Evolutionary conservation across 1,140 invertebrate species (phyloP).

Genomic region (Euura saliciscinereae): DNA sequence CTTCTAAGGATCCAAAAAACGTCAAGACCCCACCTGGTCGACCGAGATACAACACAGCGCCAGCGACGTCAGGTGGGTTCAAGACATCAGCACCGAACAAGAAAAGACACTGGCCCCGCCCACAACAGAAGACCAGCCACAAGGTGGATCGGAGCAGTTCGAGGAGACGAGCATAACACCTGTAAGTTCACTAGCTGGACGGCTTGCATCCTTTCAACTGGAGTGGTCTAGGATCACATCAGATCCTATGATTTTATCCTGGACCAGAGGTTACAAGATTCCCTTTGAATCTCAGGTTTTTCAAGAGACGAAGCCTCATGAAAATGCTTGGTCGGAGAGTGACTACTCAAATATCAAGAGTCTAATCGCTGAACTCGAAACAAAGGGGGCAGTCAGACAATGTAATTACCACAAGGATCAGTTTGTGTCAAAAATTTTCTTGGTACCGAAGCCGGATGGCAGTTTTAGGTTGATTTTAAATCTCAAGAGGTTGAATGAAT

Average conservation of each 20-base stretch:
- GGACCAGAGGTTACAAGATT: slow-evolving; percentile 11
- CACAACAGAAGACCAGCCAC: neutral
- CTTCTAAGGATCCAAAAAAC: slow-evolving; percentile 7
- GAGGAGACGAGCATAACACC: neutral
- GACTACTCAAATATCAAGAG: slow-evolving; percentile 8
- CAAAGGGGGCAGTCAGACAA: neutral
- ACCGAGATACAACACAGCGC: neutral
- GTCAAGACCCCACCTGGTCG: neutral
- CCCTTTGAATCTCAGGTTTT: slow-evolving; percentile 8
- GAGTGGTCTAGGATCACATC: slow-evolving; percentile 9
- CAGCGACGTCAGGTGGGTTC: neutral
- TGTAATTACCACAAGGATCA: neutral
- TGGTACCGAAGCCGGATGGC: slow-evolving; percentile 14
- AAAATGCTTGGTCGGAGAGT: neutral
- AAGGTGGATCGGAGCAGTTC: neutral
- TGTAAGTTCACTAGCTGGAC: neutral
- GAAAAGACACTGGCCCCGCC: neutral
- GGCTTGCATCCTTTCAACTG: slow-evolving; percentile 3
- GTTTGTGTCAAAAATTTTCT: slow-evolving; percentile 22
- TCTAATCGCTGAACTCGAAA: neutral
- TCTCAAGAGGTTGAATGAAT: slow-evolving; percentile 23
- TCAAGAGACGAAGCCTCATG: neutral
- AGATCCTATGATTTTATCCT: neutral
- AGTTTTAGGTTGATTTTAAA: slow-evolving; percentile 27
- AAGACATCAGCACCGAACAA: neutral